Base-by-base conservation (phyloP, 1,140 invertebrate species). In the Zeugodacus cucurbitae region DNA sequence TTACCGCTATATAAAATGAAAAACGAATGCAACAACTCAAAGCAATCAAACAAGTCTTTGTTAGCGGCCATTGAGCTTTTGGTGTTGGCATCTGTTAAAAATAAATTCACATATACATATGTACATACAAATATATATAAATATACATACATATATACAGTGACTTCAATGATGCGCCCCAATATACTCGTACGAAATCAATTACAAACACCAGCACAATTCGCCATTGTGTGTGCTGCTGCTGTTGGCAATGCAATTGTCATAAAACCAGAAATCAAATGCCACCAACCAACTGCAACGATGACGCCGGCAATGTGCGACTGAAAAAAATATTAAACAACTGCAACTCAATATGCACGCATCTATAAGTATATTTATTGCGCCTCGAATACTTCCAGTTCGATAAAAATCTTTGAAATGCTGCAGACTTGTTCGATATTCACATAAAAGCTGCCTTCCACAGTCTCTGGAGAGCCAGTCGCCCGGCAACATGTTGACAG, bases 31-130 rank as follows among this genome's bases (percentile, higher is more conserved):
- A 37, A 37, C 34, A 32, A 32, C 32, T n/a, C 4, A 32, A 67
- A 10, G 32, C 17, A 20, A 48, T 2, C 20, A 82, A 82, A 82
- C 41, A 82, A 41, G n/a, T 48, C 41, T 82, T 82, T 37, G 37
- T 26, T 74, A 41, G 74, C 74, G 74, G 74, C 41, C 41, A 48
- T 82, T 82, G 74, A 82, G 74, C 74, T 82, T 82, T 82, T n/a
- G 22, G 20, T 29, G 17, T 37, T 14, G 6, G 6, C 37, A 62
- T 8, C 58, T n/a, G 58, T 10, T 62, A 17, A 41, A 48, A 11
- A 29, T 44, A 10, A 70, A 34, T 70, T 20, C 14, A 70, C 7
- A 59, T 4, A 17, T 59, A 59, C 22, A 20, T 59, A n/a, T 67
- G 62, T 67, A 26, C 3, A 17, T 17, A 32, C 62, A 32, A 14